Base-by-base conservation (phyloP, 2,888 invertebrate genomes). In the Noctuana brunneofusca region DNA sequence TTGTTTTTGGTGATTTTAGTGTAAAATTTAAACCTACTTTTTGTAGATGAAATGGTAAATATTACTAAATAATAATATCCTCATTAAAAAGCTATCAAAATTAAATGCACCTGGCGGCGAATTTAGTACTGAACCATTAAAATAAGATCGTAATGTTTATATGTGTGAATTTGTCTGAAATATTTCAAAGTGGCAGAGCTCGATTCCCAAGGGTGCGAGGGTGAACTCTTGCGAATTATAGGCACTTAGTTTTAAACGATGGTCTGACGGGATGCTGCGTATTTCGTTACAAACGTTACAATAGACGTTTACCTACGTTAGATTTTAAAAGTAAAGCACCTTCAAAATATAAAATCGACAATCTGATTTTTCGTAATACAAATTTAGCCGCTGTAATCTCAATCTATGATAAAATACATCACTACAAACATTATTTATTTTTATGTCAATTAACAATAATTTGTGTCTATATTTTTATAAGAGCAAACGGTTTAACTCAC, bases 181-280 rank as follows among this genome's bases (percentile, higher is more conserved):
- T 86, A 85, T 86, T 82, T 81, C 75, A 81, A 78, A 78, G 81
- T 79, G 74, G 71, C 73, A 75, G 75, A 80, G 82, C 79, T 80
- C 72, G 79, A 81, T 78, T 85, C 86, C 87, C 87, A 64, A 66
- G 78, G 82, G 87, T 76, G 72, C 73, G 81, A 83, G 85, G 86
- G 83, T 81, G 82, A 87, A 86, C 83, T 87, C 87, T 76, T 76
- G 83, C 87, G 83, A 88, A 88, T 89, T 89, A 89, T 87, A 83
- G 87, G 80, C 86, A 86, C 87, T 88, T 87, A 85, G 82, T 85
- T 86, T 56, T 86, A 87, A 88, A 82, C 83, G 86, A 87, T 88
- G 76, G 84, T 84, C 86, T 81, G 75, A 62, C 71, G 84, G 80
- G 86, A 81, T 73, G 74, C 71, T 60, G 72, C 65, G 74, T 80